A percentile compares a stretch with the other conserved stretches of the same genome.
phyloP scores from a whole-genome alignment of 2,888 invertebrate species.

The Chloroclystis v-ata region DNA sequence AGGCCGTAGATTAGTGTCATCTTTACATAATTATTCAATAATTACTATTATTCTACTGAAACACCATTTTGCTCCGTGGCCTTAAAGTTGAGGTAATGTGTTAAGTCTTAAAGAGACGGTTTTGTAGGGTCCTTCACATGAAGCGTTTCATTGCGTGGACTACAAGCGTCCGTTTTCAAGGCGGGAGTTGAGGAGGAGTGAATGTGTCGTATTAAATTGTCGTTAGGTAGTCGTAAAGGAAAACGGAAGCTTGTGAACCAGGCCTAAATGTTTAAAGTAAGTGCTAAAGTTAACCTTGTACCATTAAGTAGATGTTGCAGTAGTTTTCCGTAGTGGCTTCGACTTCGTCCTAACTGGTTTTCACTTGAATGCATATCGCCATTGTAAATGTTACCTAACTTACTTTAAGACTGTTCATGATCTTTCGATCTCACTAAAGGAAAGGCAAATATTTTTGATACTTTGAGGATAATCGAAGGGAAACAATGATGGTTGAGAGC shows the following conservation, averaged over 20 bases:
- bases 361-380: conserved; percentile 71
- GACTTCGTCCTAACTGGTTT: conserved; percentile 69
- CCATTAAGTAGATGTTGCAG: conserved; percentile 61
- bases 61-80: conserved; percentile 78
- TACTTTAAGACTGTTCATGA: conserved; percentile 77
- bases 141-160: conserved; percentile 22
- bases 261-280: conserved; percentile 47
- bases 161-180: conserved; percentile 19
- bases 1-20: conserved; percentile 62
- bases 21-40: conserved; percentile 58
- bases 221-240: background rate
- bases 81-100: conserved; percentile 74
- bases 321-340: conserved; percentile 65
- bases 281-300: conserved; percentile 53
- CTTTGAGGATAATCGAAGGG: conserved; percentile 74
- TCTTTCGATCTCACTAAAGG: conserved; percentile 75
- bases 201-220: background rate
- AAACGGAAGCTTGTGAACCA: conserved; percentile 20
- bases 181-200: background rate
- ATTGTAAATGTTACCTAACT: conserved; percentile 77
- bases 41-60: conserved; percentile 73
- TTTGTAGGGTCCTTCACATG: conserved; percentile 23
- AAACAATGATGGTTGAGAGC: conserved; percentile 51
- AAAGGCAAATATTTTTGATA: conserved; percentile 79
- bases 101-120: conserved; percentile 67